phyloP scores from a whole-genome alignment of 1,140 invertebrate genomes.

The Neotoxoptera formosana region DNA sequence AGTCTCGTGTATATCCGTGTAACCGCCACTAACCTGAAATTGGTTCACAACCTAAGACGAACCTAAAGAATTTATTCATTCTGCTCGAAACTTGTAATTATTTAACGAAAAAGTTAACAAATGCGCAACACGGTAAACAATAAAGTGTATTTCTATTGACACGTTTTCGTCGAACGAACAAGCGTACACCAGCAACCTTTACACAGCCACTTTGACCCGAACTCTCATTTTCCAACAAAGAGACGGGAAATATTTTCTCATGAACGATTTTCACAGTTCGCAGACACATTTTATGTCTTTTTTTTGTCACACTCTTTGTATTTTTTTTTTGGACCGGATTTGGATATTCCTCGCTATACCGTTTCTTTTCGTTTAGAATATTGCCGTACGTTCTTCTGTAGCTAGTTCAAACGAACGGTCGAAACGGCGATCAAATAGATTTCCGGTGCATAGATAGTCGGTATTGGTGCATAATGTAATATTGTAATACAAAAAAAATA shows the following conservation, averaged over 20 bases:
- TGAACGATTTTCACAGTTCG: slow-evolving; percentile 16
- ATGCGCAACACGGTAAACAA: background rate
- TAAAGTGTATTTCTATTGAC: background rate
- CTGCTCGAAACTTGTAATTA: background rate
- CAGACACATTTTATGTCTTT: background rate
- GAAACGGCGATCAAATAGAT: background rate
- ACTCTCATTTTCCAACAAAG: background rate
- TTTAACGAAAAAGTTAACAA: background rate
- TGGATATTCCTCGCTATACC: background rate
- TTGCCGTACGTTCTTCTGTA: background rate
- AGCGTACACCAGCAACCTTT: background rate
- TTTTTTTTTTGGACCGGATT: background rate
- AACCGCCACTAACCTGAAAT: background rate
- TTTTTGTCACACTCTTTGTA: background rate
- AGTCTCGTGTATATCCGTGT: background rate
- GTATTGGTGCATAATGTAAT: background rate
- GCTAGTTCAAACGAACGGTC: background rate
- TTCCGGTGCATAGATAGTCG: background rate
- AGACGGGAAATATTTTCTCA: background rate
- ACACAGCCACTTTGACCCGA: background rate
- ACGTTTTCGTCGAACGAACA: background rate
- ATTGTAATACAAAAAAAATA: too few relatives aligned
- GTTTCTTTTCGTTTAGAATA: background rate
- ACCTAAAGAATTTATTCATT: background rate
- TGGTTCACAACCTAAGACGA: background rate